Evolutionary conservation across 2,888 invertebrate species (phyloP).

Genomic region (Pristionchus fissidentatus): DNA sequence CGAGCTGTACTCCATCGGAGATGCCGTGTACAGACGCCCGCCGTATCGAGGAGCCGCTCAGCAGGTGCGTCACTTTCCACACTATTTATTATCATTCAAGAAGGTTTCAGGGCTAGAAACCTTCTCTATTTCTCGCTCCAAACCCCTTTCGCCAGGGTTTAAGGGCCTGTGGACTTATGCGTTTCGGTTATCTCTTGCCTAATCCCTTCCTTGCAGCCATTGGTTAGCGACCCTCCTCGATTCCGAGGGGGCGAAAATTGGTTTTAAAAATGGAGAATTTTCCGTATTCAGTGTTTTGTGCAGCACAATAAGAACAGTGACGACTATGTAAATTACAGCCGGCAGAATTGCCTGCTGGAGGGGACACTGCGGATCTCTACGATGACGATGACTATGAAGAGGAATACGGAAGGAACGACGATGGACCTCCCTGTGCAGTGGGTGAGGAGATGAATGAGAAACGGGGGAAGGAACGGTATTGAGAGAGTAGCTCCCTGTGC

Average conservation of each 20-base stretch:
- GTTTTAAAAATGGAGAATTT: background rate
- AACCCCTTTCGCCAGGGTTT: too few species aligned
- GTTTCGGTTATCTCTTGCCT: too few species aligned
- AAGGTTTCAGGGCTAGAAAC: too few species aligned
- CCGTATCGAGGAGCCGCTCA: background rate
- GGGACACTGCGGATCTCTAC: constrained; percentile 35
- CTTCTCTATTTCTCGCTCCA: too few species aligned
- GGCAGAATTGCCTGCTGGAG: background rate
- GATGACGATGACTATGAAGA: constrained; percentile 26
- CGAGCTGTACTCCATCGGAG: constrained; percentile 1
- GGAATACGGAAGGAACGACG: background rate
- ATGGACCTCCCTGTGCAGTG: background rate
- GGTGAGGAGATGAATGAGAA: background rate
- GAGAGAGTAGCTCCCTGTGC: background rate
- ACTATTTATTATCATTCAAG: background rate
- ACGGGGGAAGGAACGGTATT: background rate
- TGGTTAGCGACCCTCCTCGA: too few species aligned
- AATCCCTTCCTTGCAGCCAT: too few species aligned
- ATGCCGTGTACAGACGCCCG: constrained; percentile 20
- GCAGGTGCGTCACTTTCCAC: background rate
- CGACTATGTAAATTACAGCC: background rate
- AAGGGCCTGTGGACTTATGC: too few species aligned
- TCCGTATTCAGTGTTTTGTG: background rate
- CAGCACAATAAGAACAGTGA: background rate
- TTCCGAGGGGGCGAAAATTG: too few species aligned